Conservation (phyloP, 2,888 invertebrate species). For the Prosapia bicincta region DNA sequence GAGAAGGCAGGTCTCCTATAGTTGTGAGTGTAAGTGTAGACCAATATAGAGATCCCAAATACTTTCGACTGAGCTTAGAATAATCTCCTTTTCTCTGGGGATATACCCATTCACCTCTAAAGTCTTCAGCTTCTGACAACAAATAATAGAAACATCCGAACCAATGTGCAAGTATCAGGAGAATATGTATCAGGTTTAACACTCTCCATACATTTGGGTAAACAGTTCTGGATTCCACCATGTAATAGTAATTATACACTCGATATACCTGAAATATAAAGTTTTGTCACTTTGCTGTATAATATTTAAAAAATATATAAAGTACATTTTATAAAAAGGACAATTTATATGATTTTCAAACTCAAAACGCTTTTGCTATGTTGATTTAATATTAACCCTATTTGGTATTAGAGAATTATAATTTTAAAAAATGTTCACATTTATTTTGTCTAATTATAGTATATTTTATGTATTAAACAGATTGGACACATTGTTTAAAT, state of each 20-base stretch:
- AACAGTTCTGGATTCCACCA: constrained; percentile 92
- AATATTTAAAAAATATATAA: too few relatives aligned
- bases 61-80: constrained; percentile 86
- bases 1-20: constrained; percentile 93
- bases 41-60: constrained; percentile 94
- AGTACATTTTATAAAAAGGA: too few relatives aligned
- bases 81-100: constrained; percentile 85
- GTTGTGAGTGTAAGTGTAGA: constrained; percentile 93
- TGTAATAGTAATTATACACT: constrained; percentile 90
- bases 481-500: too few relatives aligned
- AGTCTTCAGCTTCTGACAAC: constrained; percentile 80
- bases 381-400: too few relatives aligned
- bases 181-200: constrained; percentile 90
- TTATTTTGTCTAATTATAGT: too few relatives aligned
- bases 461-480: too few relatives aligned
- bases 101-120: constrained; percentile 84
- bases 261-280: constrained; percentile 67
- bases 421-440: too few relatives aligned
- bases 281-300: too few relatives aligned
- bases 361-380: too few relatives aligned
- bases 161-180: constrained; percentile 94
- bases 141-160: constrained; percentile 97
- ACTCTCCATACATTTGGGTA: constrained; percentile 97
- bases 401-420: too few relatives aligned
- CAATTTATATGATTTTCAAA: too few relatives aligned